phyloP scores from a whole-genome alignment of 2,113 vertebrate species.

The Trogon surrucura region DNA sequence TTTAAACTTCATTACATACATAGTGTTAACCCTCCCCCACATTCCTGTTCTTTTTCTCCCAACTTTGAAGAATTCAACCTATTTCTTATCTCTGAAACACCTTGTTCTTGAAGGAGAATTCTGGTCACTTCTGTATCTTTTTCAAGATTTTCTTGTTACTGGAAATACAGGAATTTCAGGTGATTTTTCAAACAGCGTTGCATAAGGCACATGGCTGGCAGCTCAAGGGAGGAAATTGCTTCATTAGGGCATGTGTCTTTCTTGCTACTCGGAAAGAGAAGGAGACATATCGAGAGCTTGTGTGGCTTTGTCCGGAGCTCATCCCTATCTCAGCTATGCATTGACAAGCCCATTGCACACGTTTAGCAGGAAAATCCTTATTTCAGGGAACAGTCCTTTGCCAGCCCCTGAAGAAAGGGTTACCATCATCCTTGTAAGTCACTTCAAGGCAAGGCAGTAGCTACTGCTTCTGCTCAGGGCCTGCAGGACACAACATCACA shows the following conservation, averaged over 20 bases:
- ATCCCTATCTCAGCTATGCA: background rate
- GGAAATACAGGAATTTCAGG: background rate
- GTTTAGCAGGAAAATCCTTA: background rate
- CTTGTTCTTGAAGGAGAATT: constrained; percentile 8
- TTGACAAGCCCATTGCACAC: background rate
- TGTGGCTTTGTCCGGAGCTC: background rate
- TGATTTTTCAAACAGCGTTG: background rate
- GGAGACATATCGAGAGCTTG: background rate
- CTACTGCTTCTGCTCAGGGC: background rate
- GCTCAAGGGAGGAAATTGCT: background rate
- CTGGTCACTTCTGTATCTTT: background rate
- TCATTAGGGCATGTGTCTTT: background rate
- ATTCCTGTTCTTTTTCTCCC: background rate
- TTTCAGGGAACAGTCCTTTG: background rate
- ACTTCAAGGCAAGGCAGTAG: background rate
- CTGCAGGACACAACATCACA: background rate
- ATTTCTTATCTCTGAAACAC: background rate
- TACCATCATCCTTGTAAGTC: background rate
- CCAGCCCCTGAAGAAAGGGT: background rate
- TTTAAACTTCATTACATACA: background rate
- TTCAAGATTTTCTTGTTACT: constrained; percentile 9
- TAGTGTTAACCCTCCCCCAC: background rate
- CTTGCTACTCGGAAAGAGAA: background rate
- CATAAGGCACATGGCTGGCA: background rate
- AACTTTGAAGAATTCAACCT: constrained; percentile 4